These are phyloP conservation scores for Malurus elegans DNA, from an alignment of 2,113 vertebrate species.

Conservation along the genomic window DNA sequence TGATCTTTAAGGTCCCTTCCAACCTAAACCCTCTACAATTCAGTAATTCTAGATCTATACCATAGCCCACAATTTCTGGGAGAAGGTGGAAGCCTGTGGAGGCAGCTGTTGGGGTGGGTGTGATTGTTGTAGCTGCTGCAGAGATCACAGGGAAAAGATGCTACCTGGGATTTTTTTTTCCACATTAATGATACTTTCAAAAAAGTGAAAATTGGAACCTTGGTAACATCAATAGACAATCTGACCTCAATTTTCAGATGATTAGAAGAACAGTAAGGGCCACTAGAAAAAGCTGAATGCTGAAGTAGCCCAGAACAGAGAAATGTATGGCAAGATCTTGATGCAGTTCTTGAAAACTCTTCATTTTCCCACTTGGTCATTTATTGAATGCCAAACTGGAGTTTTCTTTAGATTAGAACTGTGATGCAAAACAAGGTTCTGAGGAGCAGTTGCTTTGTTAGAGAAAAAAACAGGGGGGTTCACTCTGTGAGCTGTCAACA, in stretches of 20 bases:
- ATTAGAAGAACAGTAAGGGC: not conserved
- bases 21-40: not conserved
- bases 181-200: not conserved
- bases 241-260: not conserved
- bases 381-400: not conserved
- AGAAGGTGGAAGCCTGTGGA: not conserved
- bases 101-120: not conserved
- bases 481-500: not conserved
- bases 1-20: not conserved
- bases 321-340: not conserved
- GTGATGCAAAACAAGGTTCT: not conserved
- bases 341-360: not conserved
- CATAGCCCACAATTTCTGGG: not conserved
- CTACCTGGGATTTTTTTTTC: not conserved
- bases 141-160: not conserved
- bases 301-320: not conserved
- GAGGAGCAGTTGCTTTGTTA: not conserved
- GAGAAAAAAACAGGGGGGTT: fast-evolving
- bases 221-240: not conserved
- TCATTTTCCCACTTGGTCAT: not conserved
- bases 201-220: not conserved
- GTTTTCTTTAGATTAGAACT: not conserved
- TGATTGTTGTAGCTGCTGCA: not conserved
- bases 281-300: not conserved
- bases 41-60: not conserved